These are phyloP conservation scores for Dendropsophus ebraccatus DNA, from an alignment of 2,113 vertebrate genomes.

Conservation along the genomic window DNA sequence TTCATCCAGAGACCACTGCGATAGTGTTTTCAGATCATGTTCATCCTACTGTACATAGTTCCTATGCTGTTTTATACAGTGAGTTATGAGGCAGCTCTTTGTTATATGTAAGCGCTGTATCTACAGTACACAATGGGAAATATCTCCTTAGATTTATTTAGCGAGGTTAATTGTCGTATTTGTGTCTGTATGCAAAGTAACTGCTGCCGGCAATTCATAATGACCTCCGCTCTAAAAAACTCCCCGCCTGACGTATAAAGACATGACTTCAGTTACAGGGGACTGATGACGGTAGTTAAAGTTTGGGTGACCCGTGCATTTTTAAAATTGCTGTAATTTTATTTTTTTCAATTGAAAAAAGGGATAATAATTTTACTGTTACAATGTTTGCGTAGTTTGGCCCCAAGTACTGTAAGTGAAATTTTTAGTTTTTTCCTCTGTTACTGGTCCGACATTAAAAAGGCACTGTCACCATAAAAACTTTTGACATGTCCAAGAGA, in stretches of 20 bases:
- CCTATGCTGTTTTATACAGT: not conserved
- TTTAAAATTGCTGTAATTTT: conserved; percentile 1
- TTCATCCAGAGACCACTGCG: too few relatives aligned
- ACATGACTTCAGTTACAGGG: not conserved
- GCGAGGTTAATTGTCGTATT: too few relatives aligned
- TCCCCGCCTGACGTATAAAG: not conserved
- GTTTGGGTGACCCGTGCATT: not conserved
- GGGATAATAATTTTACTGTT: not conserved
- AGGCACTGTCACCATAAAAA: too few relatives aligned
- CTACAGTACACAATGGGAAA: too few relatives aligned
- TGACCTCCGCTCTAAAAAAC: not conserved
- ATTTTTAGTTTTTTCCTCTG: too few relatives aligned
- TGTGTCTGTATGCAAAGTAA: not conserved
- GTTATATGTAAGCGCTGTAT: not conserved
- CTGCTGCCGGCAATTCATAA: conserved; percentile 9
- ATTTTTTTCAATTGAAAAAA: not conserved
- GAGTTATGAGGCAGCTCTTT: not conserved
- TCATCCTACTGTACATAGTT: too few relatives aligned
- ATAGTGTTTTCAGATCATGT: too few relatives aligned
- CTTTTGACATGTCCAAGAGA: too few relatives aligned
- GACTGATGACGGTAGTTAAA: not conserved
- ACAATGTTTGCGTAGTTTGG: not conserved
- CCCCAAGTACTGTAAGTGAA: not conserved
- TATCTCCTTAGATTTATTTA: too few relatives aligned
- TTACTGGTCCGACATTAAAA: too few relatives aligned